Base-by-base conservation (phyloP, 2,797 vertebrate genomes). In the Iguana delicatissima region DNA sequence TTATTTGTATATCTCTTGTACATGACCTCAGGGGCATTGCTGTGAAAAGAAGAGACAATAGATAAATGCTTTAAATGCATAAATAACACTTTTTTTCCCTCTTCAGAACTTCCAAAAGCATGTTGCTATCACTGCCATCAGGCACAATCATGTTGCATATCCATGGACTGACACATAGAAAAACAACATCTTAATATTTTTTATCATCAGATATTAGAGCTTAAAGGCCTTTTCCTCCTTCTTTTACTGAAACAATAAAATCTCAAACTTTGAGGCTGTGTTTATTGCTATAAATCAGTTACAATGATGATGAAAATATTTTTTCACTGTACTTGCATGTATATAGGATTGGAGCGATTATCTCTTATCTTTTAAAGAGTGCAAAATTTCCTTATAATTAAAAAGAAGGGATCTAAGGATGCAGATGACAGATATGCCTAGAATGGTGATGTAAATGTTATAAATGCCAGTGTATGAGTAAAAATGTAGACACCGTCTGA, bases 401-500 rank as follows among this genome's bases (percentile, higher is more conserved):
- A 85, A 74, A 73, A 69, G 7, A 80, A 67, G 57, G 57, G 35
- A 22, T 50, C 55, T 76, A n/a, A 55, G 12, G 10, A n/a, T 85
- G 50, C 26, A 35, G 12, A 35, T 73, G 20, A 86, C 29, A 72
- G 50, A 85, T n/a, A 69, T 46, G 18, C 3, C 76, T 90, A 80
- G 20, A 57, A 80, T 57, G 20, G 24, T 12, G 55, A 9, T 79
- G 57, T 64, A 79, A 77, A 57, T 89, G 24, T 90, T 84, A 81
- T 6, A 5, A 79, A 26, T 79, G 85, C 29, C 52, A 16, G 9
- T 92, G 10, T 26, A 89, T 88, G 52, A 74, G 32, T 35, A 93
- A 7, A 57, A 77, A 50, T 46, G 80, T 77, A 90, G 87, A 50
- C n/a, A 59, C 4, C 46, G n/a, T 85, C 85, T 94, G 67, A 7